Evolutionary conservation across 2,113 vertebrate species (phyloP), one percentile per base, ranked within the genome.

Genomic region (Dipodomys spectabilis): DNA sequence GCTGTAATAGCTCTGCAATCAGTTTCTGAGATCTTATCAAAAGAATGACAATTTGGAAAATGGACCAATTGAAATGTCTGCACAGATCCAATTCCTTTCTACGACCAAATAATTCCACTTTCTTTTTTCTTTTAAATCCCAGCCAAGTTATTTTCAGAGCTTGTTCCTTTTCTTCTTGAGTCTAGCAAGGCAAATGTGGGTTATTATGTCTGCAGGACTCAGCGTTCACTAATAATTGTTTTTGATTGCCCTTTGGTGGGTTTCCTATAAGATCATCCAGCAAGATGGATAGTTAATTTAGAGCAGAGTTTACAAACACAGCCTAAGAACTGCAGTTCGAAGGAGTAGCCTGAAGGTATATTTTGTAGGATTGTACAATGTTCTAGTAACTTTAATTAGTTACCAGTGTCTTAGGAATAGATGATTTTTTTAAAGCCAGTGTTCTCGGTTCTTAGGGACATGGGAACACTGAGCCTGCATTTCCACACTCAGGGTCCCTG

Each of bases 21-120:
- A 79, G 90, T 82, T 95, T 90, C 60, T 74, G 69, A 82, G 74
- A 93, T 85, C 73, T 85, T 93, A 93, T 91, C 92, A 79, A 89
- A 89, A 73, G 68, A 89, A 84, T 68, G 79, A 87, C 64, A 88
- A 93, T 84, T 90, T 92, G 69, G 88, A 95, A 95, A 57, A 74
- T 11, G 74, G 84, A 81, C 30, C 30, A 75, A 86, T 2, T 81
- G 83, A 95, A 94, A 91, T 64, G 32, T 69, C 67, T 90, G 88
- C 89, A 49, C 73, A 88, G 68, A 91, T 57, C 87, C 84, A 87
- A 16, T 95, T 57, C 39, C 16, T 94, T 69, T 91, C 79, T 73
- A 12, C n/a, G 49, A 92, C 57, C 81, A 84, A 45, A 65, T 65
- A 84, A 95, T 92, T 87, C 49, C 81, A 89, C 81, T 82, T 93